Conservation (phyloP, 2,888 invertebrate genomes). For the Drosophila mercatorum region DNA sequence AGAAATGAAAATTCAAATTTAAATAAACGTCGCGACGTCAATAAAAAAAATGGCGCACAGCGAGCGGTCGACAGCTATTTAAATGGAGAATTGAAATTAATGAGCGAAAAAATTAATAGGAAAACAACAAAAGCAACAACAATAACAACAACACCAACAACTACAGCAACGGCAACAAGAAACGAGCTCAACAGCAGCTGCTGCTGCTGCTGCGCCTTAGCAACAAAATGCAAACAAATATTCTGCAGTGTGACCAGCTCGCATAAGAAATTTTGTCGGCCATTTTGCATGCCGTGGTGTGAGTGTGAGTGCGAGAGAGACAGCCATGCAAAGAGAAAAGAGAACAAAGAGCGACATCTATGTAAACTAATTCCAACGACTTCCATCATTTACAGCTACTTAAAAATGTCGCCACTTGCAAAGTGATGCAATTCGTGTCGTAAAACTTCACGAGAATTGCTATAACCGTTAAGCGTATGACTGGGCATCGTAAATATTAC, state of each 20-base stretch:
- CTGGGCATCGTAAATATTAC: not conserved
- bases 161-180: conserved; percentile 18
- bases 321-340: not conserved
- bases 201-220: conserved; percentile 39
- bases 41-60: conserved; percentile 43
- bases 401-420: conserved; percentile 1
- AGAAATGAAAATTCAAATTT: conserved; percentile 9
- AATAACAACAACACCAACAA: conserved; percentile 12
- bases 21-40: conserved; percentile 34
- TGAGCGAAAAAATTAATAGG: conserved; percentile 35
- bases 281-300: conserved; percentile 43
- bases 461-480: not conserved
- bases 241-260: conserved; percentile 35
- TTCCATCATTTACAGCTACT: conserved; percentile 7
- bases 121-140: conserved; percentile 20
- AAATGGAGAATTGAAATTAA: conserved; percentile 61
- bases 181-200: conserved; percentile 9
- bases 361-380: conserved; percentile 24
- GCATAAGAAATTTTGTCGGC: conserved; percentile 28
- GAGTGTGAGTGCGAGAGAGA: not conserved
- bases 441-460: not conserved
- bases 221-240: conserved; percentile 47
- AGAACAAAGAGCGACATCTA: conserved; percentile 4
- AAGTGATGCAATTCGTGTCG: conserved; percentile 17
- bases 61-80: conserved; percentile 40